Evolutionary conservation across 2,113 vertebrate genomes (phyloP), one percentile per base, ranked within the genome.

Genomic region (Scolopax mira): DNA sequence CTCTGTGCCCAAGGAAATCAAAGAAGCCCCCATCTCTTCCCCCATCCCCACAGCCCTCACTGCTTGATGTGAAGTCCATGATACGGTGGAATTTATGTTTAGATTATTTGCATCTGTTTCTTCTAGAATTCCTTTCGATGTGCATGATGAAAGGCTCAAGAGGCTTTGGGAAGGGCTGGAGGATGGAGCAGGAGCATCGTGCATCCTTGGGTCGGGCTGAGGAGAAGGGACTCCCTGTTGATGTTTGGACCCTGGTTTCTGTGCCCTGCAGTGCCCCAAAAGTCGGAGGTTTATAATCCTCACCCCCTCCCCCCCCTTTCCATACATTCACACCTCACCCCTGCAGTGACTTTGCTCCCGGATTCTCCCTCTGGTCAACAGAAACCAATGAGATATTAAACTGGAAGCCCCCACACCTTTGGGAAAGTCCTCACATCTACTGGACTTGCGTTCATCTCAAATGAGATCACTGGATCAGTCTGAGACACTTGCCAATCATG

Each of bases 111-210:
- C 87, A 90, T 90, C 55, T 70, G 7, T 73, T 92, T 96, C 58
- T 93, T 89, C 71, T 83, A 48, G 27, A 48, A 57, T 87, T 95
- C 57, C 35, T 96, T 96, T 96, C 94, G 93, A 95, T 92, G 85
- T 86, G 55, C 18, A 1, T 3, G 71, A 91, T 85, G 67, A 88
- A 97, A 92, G 74, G 33, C 67, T 55, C 3, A 1, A 72, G 42
- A 71, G 52, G 1, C 1, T 65, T 48, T 44, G 74, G 0, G 0
- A 79, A 65, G 44, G 44, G 41, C 57, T 39, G 33, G 37, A 81
- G 84, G 57, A 89, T 44, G 55, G 64, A 78, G 28, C 12, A 3
- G 17, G 52, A 82, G 37, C 7, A 0, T 64, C 51, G 46, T 55
- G 24, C 60, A 93, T 18, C 37, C 28, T 65, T 44, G 33, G 12